Percentiles rank a stretch among this genome's conserved stretches.
Conservation (phyloP, 2,888 invertebrate genomes). For the Chydorus sphaericus region DNA sequence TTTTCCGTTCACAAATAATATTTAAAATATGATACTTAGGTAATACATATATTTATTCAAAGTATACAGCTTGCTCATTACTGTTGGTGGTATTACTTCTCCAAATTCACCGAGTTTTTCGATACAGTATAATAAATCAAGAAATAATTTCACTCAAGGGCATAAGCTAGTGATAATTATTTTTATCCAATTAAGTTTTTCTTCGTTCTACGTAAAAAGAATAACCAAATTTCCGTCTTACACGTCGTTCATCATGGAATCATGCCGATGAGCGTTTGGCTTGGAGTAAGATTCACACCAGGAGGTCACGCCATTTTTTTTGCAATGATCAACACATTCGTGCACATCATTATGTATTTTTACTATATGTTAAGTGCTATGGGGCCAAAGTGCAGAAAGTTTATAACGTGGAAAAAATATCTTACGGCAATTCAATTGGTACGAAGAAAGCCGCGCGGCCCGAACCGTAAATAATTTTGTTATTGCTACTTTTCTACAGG, state of each 20-base stretch:
- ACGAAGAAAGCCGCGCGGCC: no score
- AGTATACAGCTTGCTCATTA: not conserved
- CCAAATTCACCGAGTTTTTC: no score
- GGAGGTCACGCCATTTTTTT: conserved; percentile 96
- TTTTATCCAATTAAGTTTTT: no score
- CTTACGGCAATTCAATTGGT: conserved; percentile 91
- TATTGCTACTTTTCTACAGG: no score
- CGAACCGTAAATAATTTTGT: no score
- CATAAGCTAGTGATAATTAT: no score
- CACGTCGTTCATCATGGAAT: conserved; percentile 94
- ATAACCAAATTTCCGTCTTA: conserved; percentile 78
- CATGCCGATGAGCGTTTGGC: conserved; percentile 94
- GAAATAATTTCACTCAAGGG: no score
- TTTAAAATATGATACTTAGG: no score
- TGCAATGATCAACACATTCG: conserved; percentile 81
- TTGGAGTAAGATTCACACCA: conserved; percentile 88
- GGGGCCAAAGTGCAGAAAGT: conserved; percentile 84
- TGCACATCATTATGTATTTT: conserved; percentile 93
- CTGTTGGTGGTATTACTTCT: no score
- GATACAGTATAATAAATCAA: no score
- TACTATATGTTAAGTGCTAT: conserved; percentile 91
- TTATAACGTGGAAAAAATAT: conserved; percentile 95
- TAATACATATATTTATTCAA: no score
- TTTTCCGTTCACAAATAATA: no score
- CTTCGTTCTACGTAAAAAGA: conserved; percentile 88